Percentiles rank a stretch among this genome's conserved stretches.
Evolutionary conservation across 2,797 vertebrate genomes (phyloP).

Genomic region (Sebastes taczanowskii): DNA sequence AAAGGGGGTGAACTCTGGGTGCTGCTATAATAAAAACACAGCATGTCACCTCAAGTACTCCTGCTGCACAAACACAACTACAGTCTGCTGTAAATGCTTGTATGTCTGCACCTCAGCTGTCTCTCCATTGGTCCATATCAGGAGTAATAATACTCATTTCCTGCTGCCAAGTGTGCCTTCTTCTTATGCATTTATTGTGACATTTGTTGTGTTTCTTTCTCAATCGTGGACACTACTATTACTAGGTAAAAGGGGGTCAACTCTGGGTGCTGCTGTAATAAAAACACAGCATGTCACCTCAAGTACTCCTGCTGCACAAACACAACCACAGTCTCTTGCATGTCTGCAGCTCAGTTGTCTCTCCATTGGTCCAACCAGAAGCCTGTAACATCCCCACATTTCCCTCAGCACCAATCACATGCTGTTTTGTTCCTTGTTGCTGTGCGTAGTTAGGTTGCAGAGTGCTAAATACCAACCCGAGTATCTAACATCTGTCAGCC

Average conservation of each 20-base stretch:
- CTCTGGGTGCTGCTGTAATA: no score
- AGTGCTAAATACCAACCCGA: constrained; percentile 82
- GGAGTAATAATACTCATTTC: no score
- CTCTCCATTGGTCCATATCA: constrained; percentile 61
- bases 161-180: no score
- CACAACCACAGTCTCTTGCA: constrained; percentile 39
- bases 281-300: no score
- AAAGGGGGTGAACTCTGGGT: no score
- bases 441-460: constrained; percentile 83
- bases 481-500: constrained; percentile 84
- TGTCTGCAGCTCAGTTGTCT: constrained; percentile 9
- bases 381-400: constrained; percentile 1
- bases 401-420: constrained; percentile 63
- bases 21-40: no score
- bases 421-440: constrained; percentile 59
- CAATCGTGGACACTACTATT: no score
- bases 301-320: constrained; percentile 1
- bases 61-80: constrained; percentile 37
- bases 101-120: constrained; percentile 10
- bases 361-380: constrained; percentile 63
- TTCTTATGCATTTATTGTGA: no score
- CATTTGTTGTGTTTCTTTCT: no score
- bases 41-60: no score
- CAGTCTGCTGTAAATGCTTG: background rate
- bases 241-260: no score